A percentile compares a stretch with the other conserved stretches of the same genome.
These are phyloP conservation scores for Ascidia mentula DNA, from an alignment of 23 tunicate species.

Conservation along the genomic window DNA sequence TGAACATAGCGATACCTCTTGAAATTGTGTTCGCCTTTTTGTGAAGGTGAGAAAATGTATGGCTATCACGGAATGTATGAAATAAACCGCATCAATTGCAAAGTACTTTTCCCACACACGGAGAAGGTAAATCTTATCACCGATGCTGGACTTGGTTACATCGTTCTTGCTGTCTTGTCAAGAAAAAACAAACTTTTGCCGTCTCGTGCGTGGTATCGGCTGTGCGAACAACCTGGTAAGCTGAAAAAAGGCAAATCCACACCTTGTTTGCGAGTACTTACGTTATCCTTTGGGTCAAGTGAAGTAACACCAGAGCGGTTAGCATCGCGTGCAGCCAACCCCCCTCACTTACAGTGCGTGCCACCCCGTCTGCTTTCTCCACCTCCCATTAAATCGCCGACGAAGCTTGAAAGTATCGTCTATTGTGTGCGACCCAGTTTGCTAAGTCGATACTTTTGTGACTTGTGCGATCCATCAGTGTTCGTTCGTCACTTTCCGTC, in stretches of 20 bases:
- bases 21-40: neutral
- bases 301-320: neutral
- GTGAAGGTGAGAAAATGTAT: neutral
- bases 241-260: neutral
- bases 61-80: neutral
- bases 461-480: slow-evolving; percentile 2
- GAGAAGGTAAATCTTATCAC: neutral
- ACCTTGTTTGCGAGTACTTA: neutral
- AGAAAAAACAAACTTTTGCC: too few relatives aligned
- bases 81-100: neutral
- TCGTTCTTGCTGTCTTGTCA: too few relatives aligned
- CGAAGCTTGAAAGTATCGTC: too few relatives aligned
- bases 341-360: slow-evolving; percentile 3
- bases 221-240: too few relatives aligned
- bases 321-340: neutral
- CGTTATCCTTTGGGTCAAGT: neutral
- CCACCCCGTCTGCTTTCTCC: neutral
- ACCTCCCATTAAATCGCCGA: neutral
- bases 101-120: neutral
- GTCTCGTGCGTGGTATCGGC: too few relatives aligned
- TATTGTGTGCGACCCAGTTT: neutral
- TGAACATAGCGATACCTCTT: neutral
- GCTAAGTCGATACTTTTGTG: neutral
- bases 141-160: neutral
- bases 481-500: neutral